Percentiles rank a stretch among this genome's conserved stretches.
phyloP scores from a whole-genome alignment of 1,140 invertebrate genomes.

The Solenopsis invicta region DNA sequence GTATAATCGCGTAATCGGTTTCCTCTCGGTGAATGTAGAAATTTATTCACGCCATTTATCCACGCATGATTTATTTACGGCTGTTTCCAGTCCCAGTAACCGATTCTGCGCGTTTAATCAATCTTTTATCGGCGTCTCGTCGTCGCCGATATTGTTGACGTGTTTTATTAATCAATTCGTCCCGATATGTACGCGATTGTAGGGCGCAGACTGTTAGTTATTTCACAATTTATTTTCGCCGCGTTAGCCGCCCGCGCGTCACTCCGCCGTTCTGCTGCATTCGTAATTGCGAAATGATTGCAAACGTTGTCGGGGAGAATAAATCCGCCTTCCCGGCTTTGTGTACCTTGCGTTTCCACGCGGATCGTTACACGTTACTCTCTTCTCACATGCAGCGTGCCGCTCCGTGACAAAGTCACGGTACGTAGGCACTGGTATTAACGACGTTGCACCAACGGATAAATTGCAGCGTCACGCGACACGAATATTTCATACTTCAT shows the following conservation, averaged over 20 bases:
- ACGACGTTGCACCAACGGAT: conserved; percentile 61
- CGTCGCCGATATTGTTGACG: conserved; percentile 52
- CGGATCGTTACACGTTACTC: conserved; percentile 46
- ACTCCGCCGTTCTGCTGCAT: conserved; percentile 18
- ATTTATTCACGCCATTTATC: conserved; percentile 50
- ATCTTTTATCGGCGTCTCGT: conserved; percentile 60
- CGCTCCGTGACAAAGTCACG: conserved; percentile 63
- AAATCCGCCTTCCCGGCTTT: conserved; percentile 35
- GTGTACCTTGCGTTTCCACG: conserved; percentile 29
- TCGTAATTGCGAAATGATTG: conserved; percentile 64
- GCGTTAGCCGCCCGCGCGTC: conserved; percentile 33
- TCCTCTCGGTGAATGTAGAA: not conserved
- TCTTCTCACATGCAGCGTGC: conserved; percentile 35
- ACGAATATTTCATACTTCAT: conserved; percentile 69
- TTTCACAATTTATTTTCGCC: conserved; percentile 53
- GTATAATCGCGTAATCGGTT: not conserved
- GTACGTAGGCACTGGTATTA: conserved; percentile 67
- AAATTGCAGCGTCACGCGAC: conserved; percentile 73
- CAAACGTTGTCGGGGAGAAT: conserved; percentile 39
- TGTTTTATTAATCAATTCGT: conserved; percentile 66
- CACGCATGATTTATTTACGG: conserved; percentile 33
- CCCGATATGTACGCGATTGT: conserved; percentile 31
- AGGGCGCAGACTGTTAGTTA: conserved; percentile 39
- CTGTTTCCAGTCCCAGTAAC: conserved; percentile 35
- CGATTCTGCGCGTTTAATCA: conserved; percentile 48